phyloP scores from a whole-genome alignment of 1,140 invertebrate genomes.

The Chrysopa pallens region DNA sequence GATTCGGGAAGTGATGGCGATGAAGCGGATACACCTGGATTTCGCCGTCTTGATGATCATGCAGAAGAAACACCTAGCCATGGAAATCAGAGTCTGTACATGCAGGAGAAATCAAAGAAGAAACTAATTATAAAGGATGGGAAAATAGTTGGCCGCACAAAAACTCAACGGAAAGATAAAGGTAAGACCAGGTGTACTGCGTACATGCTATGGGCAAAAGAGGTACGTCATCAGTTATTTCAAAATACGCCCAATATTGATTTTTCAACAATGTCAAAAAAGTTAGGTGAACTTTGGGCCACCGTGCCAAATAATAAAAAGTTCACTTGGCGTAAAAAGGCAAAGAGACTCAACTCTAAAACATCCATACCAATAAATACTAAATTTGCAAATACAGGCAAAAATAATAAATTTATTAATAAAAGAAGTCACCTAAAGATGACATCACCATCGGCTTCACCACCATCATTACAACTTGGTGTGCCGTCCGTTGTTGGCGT shows the following conservation, averaged over 20 bases:
- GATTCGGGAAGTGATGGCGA: slow-evolving; percentile 27
- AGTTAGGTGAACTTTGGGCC: slow-evolving; percentile 69
- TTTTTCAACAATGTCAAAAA: slow-evolving; percentile 60
- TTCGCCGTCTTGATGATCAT: slow-evolving; percentile 30
- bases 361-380: neutral
- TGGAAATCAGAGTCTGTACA: slow-evolving; percentile 39
- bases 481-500: slow-evolving; percentile 23
- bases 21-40: slow-evolving; percentile 27
- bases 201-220: slow-evolving; percentile 79
- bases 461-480: slow-evolving; percentile 25
- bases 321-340: slow-evolving; percentile 34
- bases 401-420: slow-evolving; percentile 24
- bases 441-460: slow-evolving; percentile 17
- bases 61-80: slow-evolving; percentile 25
- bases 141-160: slow-evolving; percentile 46
- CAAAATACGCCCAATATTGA: slow-evolving; percentile 60
- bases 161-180: slow-evolving; percentile 60
- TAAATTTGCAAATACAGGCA: slow-evolving; percentile 2
- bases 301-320: slow-evolving; percentile 24
- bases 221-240: slow-evolving; percentile 52
- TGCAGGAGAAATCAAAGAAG: slow-evolving; percentile 57
- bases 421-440: slow-evolving; percentile 22
- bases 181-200: slow-evolving; percentile 67
- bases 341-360: slow-evolving; percentile 26
- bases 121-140: slow-evolving; percentile 54